phyloP scores from a whole-genome alignment of 2,888 invertebrate genomes.

The Phytoseiulus persimilis region DNA sequence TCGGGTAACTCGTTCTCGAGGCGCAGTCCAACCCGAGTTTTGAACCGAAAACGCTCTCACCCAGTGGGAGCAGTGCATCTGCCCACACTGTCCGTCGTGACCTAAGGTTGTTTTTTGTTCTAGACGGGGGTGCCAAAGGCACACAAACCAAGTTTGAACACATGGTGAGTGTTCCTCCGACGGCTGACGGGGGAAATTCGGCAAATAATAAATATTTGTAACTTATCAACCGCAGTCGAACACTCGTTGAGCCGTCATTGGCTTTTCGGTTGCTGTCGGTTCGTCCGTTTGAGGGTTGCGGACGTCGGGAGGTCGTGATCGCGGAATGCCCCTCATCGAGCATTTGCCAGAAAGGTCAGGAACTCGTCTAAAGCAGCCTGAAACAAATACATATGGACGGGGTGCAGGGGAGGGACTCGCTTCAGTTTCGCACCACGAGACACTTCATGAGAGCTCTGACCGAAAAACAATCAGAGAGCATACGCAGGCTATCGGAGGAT shows the following conservation, averaged over 20 bases:
- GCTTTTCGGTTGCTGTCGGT: background rate
- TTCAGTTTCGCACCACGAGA: background rate
- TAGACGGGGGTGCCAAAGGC: background rate
- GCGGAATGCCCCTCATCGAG: background rate
- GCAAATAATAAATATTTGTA: slow-evolving; percentile 5
- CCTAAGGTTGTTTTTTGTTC: background rate
- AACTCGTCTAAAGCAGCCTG: background rate
- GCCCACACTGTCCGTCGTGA: background rate
- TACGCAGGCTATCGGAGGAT: no score
- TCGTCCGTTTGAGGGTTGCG: background rate
- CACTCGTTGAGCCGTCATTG: background rate
- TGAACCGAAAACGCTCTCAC: background rate
- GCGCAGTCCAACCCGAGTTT: no score
- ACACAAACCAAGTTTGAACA: background rate
- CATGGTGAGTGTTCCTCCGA: background rate
- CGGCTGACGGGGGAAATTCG: background rate
- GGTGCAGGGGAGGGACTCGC: background rate
- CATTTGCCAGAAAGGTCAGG: background rate
- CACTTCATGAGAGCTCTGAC: background rate
- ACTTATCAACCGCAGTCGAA: background rate
- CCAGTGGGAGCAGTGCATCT: background rate
- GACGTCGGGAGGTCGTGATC: slow-evolving; percentile 5
- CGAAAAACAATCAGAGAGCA: background rate
- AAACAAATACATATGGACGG: background rate
- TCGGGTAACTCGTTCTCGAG: no score